Evolutionary conservation across 2,797 vertebrate species (phyloP).

Genomic region (Fistularia commersonii): DNA sequence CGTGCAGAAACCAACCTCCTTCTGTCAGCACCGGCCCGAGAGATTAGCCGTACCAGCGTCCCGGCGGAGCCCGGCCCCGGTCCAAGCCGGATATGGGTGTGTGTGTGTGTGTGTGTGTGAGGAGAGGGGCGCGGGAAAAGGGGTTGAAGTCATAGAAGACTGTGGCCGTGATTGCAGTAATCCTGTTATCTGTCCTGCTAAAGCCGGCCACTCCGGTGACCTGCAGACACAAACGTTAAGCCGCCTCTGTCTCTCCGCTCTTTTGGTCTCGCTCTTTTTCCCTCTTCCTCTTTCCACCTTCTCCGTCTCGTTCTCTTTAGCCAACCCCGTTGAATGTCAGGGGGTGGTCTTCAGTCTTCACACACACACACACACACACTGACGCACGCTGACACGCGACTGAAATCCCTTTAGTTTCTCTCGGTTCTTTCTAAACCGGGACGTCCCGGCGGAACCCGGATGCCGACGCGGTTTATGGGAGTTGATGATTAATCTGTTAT

Average conservation of each 20-base stretch:
- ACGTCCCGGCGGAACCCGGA: slow-evolving; percentile 23
- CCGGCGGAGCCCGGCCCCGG: slow-evolving; percentile 64
- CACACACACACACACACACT: slow-evolving; percentile 42
- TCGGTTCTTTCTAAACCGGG: slow-evolving; percentile 44
- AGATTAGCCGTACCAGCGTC: slow-evolving; percentile 77
- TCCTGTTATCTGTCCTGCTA: slow-evolving; percentile 81
- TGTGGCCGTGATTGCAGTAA: slow-evolving; percentile 76
- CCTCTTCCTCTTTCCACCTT: slow-evolving; percentile 28
- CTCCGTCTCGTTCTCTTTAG: slow-evolving; percentile 66
- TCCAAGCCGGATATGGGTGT: slow-evolving; percentile 45
- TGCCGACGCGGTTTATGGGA: background rate
- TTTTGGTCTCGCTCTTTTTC: slow-evolving; percentile 49
- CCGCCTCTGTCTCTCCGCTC: slow-evolving; percentile 65
- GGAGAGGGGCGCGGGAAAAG: slow-evolving; percentile 32
- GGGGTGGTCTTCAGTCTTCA: slow-evolving; percentile 71
- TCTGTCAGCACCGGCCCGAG: slow-evolving; percentile 74
- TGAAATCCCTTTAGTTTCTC: slow-evolving; percentile 35
- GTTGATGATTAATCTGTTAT: slow-evolving; percentile 62
- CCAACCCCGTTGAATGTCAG: slow-evolving; percentile 69
- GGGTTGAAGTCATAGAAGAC: slow-evolving; percentile 68
- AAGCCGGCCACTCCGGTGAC: slow-evolving; percentile 79
- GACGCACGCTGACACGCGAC: slow-evolving; percentile 21
- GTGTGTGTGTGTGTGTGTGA: slow-evolving; percentile 15
- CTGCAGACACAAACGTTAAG: slow-evolving; percentile 80
- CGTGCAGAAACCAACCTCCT: slow-evolving; percentile 72